These are phyloP conservation scores for Orientallactaga sibirica DNA, from an alignment of 2,797 vertebrate genomes.

Conservation along the genomic window DNA sequence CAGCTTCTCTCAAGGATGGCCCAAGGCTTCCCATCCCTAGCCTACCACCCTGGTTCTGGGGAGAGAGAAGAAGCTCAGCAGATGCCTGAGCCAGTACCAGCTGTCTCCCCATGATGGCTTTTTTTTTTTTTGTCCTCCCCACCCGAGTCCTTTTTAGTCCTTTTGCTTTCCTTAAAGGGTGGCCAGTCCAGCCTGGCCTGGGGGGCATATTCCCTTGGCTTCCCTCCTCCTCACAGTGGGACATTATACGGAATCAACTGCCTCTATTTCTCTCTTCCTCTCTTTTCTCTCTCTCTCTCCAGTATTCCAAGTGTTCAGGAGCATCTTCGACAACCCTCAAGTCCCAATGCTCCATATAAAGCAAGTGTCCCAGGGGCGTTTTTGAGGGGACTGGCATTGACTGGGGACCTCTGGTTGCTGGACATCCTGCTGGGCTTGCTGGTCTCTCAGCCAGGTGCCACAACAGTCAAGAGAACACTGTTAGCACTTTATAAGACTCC, in stretches of 20 bases:
- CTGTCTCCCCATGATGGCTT: constrained; percentile 78
- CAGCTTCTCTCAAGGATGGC: background rate
- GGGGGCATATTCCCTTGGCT: background rate
- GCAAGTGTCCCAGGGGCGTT: background rate
- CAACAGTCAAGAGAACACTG: background rate
- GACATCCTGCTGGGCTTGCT: background rate
- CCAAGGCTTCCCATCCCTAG: background rate
- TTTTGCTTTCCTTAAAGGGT: background rate
- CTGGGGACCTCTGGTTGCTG: background rate
- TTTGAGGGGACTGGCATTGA: background rate
- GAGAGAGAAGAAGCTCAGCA: constrained; percentile 70
- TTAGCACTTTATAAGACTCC: background rate
- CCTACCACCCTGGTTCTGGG: background rate
- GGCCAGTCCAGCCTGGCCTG: background rate
- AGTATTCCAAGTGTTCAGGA: background rate
- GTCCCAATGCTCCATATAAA: background rate
- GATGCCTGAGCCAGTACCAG: constrained; percentile 81
- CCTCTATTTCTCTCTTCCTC: background rate
- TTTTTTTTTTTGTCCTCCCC: constrained; percentile 78
- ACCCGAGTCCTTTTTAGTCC: background rate
- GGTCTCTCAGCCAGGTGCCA: background rate
- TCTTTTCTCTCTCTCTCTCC: background rate
- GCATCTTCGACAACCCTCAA: background rate
- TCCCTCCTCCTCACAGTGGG: background rate
- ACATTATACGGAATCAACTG: no score